Base-by-base conservation (phyloP, 1,140 invertebrate species). In the Hypsibius dujardini region DNA sequence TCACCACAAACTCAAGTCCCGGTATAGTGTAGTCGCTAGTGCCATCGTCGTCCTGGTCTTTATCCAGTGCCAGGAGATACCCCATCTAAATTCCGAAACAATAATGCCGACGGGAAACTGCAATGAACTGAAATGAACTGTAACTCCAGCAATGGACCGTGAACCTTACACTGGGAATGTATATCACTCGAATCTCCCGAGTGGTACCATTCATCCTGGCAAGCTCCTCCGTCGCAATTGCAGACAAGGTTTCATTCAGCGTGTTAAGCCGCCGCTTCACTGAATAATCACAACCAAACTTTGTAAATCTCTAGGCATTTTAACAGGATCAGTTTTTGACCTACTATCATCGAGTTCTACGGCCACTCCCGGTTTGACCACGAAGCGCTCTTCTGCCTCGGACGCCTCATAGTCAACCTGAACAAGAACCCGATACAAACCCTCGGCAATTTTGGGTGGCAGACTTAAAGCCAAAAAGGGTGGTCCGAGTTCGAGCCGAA, bases 1-100 rank as follows among this genome's bases (percentile, higher is more conserved):
- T 67, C 45, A 67, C 62, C 62, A 67, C 62, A 45, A 67, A 67
- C 12, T 67, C 62, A 12, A 67, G 42, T 15, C 62, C 62, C 12
- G 62, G 62, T 15, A 12, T 12, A 7, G 12, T 42, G 45, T 67
- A 67, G 45, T 42, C 45, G 7, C 62, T 42, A 7, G 12, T 3
- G 7, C 3, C 12, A 67, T 7, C 12, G 45, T 67, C 62, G 3
- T 67, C 62, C 12, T 12, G 3, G 3, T 42, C 62, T 67, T 67
- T 12, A n/a, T 56, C n/a, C 42, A 67, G 62, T 7, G 45, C 62
- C 12, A 45, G 12, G 3, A 67, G 42, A 42, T 67, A 67, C 3
- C 62, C 62, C 42, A 67, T 15, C 62, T 67, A 42, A 12, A 67
- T 15, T 15, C 12, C 50, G 7, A 56, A 56, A 12, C 28, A 28